Percentiles rank a stretch among this genome's conserved stretches.
Evolutionary conservation across 2,113 vertebrate species (phyloP).

Genomic region (Sisor rabdophorus): DNA sequence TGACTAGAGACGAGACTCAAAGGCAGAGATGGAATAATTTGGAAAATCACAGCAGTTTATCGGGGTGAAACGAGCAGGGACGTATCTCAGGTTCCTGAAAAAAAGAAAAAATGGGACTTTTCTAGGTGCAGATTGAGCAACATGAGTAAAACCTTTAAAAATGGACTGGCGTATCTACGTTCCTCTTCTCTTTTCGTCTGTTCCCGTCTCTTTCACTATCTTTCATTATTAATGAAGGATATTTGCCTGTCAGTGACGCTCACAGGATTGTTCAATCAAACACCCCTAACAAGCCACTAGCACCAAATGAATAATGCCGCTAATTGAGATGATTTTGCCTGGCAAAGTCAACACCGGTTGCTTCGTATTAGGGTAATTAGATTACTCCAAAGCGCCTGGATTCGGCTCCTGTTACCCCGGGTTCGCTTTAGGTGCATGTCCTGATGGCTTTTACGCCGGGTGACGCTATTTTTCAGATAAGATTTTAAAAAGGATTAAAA

Average conservation of each 20-base stretch:
- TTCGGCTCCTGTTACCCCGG: not conserved
- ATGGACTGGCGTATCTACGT: not conserved
- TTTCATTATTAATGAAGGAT: slow-evolving; percentile 8
- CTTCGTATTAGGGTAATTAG: slow-evolving; percentile 13
- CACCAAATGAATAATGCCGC: slow-evolving; percentile 10
- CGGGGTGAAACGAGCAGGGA: not conserved
- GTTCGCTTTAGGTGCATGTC: not conserved
- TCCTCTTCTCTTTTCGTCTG: not conserved
- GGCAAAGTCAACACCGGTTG: slow-evolving; percentile 14
- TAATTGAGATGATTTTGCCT: slow-evolving; percentile 19
- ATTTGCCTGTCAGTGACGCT: slow-evolving; percentile 9
- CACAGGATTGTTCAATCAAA: slow-evolving; percentile 14
- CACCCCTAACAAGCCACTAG: slow-evolving; percentile 4
- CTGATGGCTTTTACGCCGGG: slow-evolving; percentile 5
- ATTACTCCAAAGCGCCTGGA: slow-evolving; percentile 3
- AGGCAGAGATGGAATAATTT: slow-evolving; percentile 11
- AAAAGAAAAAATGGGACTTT: not conserved
- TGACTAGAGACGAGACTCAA: slow-evolving; percentile 21
- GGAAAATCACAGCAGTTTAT: not conserved
- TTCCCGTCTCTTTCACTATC: not conserved
- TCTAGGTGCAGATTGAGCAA: not conserved
- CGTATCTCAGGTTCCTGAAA: not conserved
- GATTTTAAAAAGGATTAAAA: no score
- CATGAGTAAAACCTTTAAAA: not conserved
- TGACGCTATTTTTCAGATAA: no score